Base-by-base conservation (phyloP, 1,140 invertebrate genomes). In the Bombus huntii region DNA sequence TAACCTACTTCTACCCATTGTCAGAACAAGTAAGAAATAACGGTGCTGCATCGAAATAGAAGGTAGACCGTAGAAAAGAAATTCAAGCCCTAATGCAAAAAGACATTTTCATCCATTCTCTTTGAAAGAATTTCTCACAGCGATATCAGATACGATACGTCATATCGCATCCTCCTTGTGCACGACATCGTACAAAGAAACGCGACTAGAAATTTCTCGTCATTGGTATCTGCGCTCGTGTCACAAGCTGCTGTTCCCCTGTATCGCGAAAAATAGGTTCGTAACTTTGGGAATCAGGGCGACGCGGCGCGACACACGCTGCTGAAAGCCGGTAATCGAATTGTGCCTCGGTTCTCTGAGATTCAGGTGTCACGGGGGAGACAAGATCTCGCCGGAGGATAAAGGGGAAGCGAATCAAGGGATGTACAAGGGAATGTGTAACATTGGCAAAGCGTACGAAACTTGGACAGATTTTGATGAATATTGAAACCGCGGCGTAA, bases 401-500 rank as follows among this genome's bases (percentile, higher is more conserved):
- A 22, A 53, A 53, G 47, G 18, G 47, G 1, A 22, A 53, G 47
- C 47, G 47, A 53, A 53, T 53, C 18, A 22, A 53, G 47, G 47
- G 18, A 53, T 22, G 47, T 53, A 53, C 5, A 22, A 22, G 47
- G 47, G 18, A 53, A 6, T 6, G 72, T 65, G 31, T 12, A 37
- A 31, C 37, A 53, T 42, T 25, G 37, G 47, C 53, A n/a, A 81
- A 59, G 66, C 72, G 44, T 13, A 42, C 34, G 73, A 31, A 83
- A 68, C 28, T 53, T 68, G 75, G 28, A 13, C 37, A 34, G 9
- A 31, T 71, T 72, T 53, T 79, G 76, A 84, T 72, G 83, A 84
- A 80, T 72, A 84, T 84, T 84, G 76, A 84, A 80, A 84, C 47
- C 81, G 34, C 44, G 42, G 25, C 73, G 74, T 42, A 57, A 83